Evolutionary conservation across 2,113 vertebrate species (phyloP).

Genomic region (Ochotona curzoniae): DNA sequence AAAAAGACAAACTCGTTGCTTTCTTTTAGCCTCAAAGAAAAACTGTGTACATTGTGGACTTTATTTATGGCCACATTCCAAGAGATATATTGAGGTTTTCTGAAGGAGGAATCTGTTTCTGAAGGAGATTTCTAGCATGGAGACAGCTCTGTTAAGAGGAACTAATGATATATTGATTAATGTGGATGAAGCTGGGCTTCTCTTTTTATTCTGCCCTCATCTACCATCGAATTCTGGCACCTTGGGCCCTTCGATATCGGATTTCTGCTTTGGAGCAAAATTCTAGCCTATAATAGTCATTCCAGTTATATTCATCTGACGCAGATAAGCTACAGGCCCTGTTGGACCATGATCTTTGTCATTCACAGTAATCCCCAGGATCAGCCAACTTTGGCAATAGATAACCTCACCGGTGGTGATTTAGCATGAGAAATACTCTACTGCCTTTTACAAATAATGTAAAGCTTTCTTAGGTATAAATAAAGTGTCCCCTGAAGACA

Average conservation of each 20-base stretch:
- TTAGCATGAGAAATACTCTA: neutral
- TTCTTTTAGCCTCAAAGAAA: slow-evolving; percentile 15
- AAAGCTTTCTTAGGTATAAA: slow-evolving; percentile 53
- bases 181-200: neutral
- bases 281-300: neutral
- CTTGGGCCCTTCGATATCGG: slow-evolving; percentile 56
- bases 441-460: slow-evolving; percentile 16
- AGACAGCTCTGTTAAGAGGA: slow-evolving; percentile 56
- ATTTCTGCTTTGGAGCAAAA: slow-evolving; percentile 53
- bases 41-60: neutral
- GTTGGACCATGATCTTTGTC: neutral
- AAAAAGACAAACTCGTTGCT: neutral
- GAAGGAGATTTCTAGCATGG: neutral
- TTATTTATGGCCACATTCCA: slow-evolving; percentile 34
- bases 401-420: slow-evolving; percentile 53
- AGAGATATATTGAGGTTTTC: slow-evolving; percentile 31
- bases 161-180: slow-evolving; percentile 65
- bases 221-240: slow-evolving; percentile 24
- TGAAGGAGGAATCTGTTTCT: neutral
- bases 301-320: slow-evolving; percentile 58
- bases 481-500: slow-evolving; percentile 56
- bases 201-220: neutral
- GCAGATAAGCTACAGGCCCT: neutral
- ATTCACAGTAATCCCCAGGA: slow-evolving; percentile 25
- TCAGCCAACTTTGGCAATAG: neutral